Base-by-base conservation (phyloP, 2,888 invertebrate species). In the Patella pellucida region DNA sequence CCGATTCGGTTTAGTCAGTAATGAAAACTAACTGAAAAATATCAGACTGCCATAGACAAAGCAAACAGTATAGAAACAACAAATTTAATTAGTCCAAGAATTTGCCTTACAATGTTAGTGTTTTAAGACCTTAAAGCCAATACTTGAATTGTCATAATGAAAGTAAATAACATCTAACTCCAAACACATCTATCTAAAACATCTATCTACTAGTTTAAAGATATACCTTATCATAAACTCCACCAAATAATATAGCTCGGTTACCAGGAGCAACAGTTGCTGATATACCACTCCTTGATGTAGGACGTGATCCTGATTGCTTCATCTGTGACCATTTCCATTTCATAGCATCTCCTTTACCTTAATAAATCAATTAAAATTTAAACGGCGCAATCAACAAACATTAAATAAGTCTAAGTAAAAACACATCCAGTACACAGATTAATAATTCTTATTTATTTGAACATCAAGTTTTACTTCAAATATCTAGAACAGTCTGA, bases 221-320 rank as follows among this genome's bases (percentile, higher is more conserved):
- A 69, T 75, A 70, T 78, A 90, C 90, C 73, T 94, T 93, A 85
- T 97, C 97, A 92, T 94, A 93, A 15, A 97, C 95, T 1, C 97
- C 97, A 0, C 97, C 97, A 90, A 96, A 98, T 78, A 95, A 93
- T 85, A 95, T 95, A 0, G 95, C 95, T 74, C 93, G 92, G 78
- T 93, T 93, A 82, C 93, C 94, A 27, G 94, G 92, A 67, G 93
- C 92, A 71, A 92, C 91, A 11, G 94, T 93, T 78, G 94, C 86
- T 12, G 95, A 94, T 85, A 95, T 94, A 19, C 95, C 94, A 85
- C 95, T 92, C 86, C 94, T 91, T 0, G 95, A 93, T 7, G 93
- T 92, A 9, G 95, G 93, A 76, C 92, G 92, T 70, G 91, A 89
- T 1, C 95, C 95, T 52, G 93, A 92, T 74, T 94, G 92, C 89